These are phyloP conservation scores for Oscheius myriophilus DNA, from an alignment of 2,888 invertebrate genomes.

Conservation along the genomic window DNA sequence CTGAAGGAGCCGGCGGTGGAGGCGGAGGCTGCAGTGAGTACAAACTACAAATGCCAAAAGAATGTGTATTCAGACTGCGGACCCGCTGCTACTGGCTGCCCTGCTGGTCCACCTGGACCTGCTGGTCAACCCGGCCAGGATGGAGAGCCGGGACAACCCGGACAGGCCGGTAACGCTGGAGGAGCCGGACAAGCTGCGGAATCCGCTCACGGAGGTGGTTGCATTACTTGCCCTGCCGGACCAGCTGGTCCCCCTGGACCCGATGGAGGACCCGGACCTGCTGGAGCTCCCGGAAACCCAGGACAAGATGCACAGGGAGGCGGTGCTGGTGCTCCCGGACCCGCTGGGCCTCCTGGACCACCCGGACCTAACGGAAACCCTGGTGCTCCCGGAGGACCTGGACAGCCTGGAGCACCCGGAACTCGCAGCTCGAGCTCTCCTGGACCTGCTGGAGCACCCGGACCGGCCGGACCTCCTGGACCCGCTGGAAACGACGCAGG, in stretches of 20 bases:
- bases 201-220: conserved; percentile 23
- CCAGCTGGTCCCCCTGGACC: conserved; percentile 16
- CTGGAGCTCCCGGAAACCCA: too few relatives aligned
- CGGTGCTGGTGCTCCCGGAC: too few relatives aligned
- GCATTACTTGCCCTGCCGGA: conserved; percentile 41
- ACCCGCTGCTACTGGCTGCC: conserved; percentile 12
- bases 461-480: conserved; percentile 20
- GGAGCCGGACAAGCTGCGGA: conserved; percentile 29
- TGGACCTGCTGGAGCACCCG: conserved; percentile 12
- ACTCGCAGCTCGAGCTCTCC: too few relatives aligned
- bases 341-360: conserved; percentile 9
- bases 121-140: conserved; percentile 16
- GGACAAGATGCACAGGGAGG: too few relatives aligned
- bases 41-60: background rate
- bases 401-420: conserved; percentile 19
- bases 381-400: conserved; percentile 14
- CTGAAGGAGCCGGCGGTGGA: too few relatives aligned
- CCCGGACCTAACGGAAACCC: conserved; percentile 18
- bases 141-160: conserved; percentile 18
- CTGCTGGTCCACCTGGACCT: conserved; percentile 18
- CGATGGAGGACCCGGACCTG: background rate
- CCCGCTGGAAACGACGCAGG: background rate
- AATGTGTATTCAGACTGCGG: background rate
- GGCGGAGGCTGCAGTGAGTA: background rate
- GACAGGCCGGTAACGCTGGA: conserved; percentile 22